Conservation (phyloP, 2,113 vertebrate species). For the Ammospiza nelsoni region DNA sequence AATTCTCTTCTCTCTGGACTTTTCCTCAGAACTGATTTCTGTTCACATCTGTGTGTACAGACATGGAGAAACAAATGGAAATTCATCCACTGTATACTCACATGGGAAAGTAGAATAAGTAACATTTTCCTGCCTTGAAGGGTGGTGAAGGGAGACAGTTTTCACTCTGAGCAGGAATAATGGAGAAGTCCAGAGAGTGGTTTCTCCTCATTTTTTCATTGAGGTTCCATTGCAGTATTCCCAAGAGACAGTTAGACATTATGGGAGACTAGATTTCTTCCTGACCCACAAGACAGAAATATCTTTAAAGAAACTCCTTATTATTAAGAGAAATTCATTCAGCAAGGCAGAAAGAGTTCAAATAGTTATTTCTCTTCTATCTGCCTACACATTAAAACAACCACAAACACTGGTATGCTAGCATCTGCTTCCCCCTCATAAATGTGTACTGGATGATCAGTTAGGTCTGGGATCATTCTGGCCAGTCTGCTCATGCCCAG, state of each 20-base stretch:
- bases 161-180: neutral
- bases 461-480: neutral
- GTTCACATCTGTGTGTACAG: neutral
- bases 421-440: neutral
- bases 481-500: neutral
- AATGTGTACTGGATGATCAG: neutral
- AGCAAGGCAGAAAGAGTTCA: neutral
- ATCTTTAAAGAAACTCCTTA: neutral
- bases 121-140: neutral
- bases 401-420: neutral
- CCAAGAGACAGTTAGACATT: neutral
- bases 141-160: neutral
- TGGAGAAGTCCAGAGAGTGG: neutral
- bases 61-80: neutral
- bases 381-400: neutral
- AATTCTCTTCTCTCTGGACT: neutral
- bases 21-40: conserved; percentile 1
- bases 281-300: neutral
- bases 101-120: neutral
- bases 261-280: neutral
- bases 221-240: neutral
- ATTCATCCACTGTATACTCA: neutral
- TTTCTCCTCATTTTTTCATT: neutral
- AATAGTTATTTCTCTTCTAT: neutral
- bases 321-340: neutral